phyloP scores from a whole-genome alignment of 2,113 vertebrate species.

The Mormyrus iriodes region DNA sequence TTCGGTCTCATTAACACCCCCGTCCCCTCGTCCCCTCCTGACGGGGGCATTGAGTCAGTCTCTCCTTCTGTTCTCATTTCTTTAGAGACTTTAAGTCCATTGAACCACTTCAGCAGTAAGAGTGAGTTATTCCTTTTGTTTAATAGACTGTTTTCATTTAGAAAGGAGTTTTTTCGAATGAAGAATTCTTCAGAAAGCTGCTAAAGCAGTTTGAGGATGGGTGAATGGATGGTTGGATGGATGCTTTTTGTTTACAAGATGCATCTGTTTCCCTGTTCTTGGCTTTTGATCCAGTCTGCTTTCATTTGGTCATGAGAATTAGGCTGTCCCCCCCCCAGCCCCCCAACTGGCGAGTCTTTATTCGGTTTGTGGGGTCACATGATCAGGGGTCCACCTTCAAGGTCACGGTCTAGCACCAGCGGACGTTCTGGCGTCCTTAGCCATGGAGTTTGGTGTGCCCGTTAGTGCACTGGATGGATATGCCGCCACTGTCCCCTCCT shows the following conservation, averaged over 20 bases:
- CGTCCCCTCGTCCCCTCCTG: background rate
- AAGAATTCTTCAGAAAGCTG: background rate
- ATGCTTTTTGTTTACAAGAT: background rate
- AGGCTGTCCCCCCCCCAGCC: background rate
- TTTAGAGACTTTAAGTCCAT: background rate
- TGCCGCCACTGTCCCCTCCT: constrained; percentile 22
- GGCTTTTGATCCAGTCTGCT: background rate
- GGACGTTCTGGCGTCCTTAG: background rate
- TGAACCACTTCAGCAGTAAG: background rate
- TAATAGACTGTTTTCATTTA: background rate
- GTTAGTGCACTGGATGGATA: constrained; percentile 34
- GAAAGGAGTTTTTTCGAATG: background rate
- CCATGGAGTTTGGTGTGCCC: background rate
- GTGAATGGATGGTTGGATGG: background rate
- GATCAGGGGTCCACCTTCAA: background rate
- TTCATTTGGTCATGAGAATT: background rate
- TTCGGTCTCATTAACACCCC: background rate
- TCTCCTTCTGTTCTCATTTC: background rate
- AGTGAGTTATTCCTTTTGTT: background rate
- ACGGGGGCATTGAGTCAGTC: background rate
- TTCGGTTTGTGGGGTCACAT: background rate
- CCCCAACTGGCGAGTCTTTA: background rate
- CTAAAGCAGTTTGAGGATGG: background rate
- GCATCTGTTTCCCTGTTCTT: background rate
- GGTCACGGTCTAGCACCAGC: no score